Evolutionary conservation across 2,797 vertebrate species (phyloP).

Genomic region (Taeniopygia guttata): DNA sequence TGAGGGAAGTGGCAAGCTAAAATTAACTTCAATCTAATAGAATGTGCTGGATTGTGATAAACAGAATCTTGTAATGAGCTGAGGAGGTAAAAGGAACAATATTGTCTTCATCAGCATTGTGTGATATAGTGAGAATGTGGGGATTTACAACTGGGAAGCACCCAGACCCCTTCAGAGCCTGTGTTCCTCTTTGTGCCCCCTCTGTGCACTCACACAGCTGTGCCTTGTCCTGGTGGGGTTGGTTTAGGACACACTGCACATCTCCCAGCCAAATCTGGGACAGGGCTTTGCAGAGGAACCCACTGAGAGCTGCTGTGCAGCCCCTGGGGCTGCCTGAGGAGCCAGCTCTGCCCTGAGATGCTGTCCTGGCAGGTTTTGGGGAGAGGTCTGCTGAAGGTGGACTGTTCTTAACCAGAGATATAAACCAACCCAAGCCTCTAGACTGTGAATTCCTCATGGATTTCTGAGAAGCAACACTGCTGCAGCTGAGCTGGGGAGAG

Average conservation of each 20-base stretch:
- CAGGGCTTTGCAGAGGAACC: neutral
- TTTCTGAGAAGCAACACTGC: neutral
- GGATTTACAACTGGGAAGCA: neutral
- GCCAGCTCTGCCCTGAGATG: fast-evolving
- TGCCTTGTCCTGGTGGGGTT: neutral
- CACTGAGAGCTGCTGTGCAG: neutral
- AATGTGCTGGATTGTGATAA: neutral
- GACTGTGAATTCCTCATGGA: neutral
- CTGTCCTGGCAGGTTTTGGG: neutral
- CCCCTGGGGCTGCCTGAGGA: neutral
- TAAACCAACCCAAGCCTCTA: neutral
- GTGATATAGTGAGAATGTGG: neutral
- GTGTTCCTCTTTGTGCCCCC: neutral
- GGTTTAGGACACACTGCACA: neutral
- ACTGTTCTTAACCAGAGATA: neutral
- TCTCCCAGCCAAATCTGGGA: neutral
- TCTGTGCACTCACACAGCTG: neutral
- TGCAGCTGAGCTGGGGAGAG: neutral
- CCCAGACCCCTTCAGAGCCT: neutral
- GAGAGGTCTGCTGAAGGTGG: neutral
- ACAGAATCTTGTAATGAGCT: neutral
- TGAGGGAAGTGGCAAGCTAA: neutral
- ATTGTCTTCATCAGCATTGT: neutral
- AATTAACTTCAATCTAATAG: neutral
- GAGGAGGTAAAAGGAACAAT: neutral